Evolutionary conservation across 2,113 vertebrate species (phyloP), one percentile per base, ranked within the genome.

Genomic region (Scytalopus superciliaris): DNA sequence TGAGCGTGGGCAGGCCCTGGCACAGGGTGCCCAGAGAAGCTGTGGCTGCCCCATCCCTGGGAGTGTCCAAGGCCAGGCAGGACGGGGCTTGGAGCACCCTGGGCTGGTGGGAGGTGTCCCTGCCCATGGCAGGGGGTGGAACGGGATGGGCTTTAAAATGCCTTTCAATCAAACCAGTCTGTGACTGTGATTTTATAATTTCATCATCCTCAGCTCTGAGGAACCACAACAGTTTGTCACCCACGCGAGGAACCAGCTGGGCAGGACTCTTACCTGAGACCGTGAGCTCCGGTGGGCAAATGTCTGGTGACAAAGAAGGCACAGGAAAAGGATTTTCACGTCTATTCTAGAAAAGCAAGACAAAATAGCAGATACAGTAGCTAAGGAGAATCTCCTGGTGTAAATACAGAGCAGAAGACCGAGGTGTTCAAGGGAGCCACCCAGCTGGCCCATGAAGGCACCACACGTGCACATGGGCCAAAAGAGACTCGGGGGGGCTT

Each of bases 241-340:
- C 27, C 67, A 6, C 21, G 8, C 28, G 72, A 52, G 81, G 49
- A 16, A 27, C 50, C 4, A 22, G 9, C 1, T 42, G 8, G 49
- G 60, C 31, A 45, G 22, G 44, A 25, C 37, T 55, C 94, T 94
- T 98, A 98, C 98, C 98, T 96, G 98, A 98, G 75, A 97, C 62
- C 1, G 97, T 98, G 17, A 97, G 98, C 88, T 99, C 98, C 59
- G 98, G 98, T n/a, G 98, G 98, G 87, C 98, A 98, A 95, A 98
- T 97, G 82, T 99, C 99, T 0, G 98, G 98, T 40, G 98, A 98
- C 55, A 95, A 95, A 40, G 98, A 98, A 95, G 98, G 97, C 95
- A 98, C 98, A n/a, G 96, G 90, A 66, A 95, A 96, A 66, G 96
- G 75, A 69, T 98, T 98, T 94, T 99, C 98, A 53, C 81, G 95